These are phyloP conservation scores for Drosophila punjabiensis DNA, from an alignment of 1,140 invertebrate species.

Conservation along the genomic window DNA sequence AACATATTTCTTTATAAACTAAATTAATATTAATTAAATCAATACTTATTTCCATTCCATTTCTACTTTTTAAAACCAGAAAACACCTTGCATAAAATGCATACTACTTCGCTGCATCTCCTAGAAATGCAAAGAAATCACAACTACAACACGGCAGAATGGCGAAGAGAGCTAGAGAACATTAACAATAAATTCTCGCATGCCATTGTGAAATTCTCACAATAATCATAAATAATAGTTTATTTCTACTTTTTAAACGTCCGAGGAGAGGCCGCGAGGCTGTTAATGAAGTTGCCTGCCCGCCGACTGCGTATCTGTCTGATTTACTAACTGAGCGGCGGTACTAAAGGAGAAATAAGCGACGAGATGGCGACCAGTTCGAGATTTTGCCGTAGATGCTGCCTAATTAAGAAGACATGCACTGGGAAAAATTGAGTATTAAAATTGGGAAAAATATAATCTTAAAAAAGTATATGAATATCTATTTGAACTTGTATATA, in stretches of 20 bases:
- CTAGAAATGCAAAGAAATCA: conserved; percentile 38
- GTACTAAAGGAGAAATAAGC: conserved; percentile 71
- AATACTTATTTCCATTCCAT: too few relatives aligned
- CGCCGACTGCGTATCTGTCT: conserved; percentile 43
- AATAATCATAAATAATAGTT: conserved; percentile 84
- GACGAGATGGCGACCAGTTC: conserved; percentile 33
- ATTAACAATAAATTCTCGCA: conserved; percentile 84
- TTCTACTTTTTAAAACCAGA: neutral
- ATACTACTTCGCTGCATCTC: conserved; percentile 27
- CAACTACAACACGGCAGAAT: neutral
- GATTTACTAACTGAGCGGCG: conserved; percentile 57
- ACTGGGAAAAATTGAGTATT: neutral
- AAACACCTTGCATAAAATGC: conserved; percentile 11
- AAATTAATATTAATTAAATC: too few relatives aligned
- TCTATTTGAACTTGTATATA: neutral
- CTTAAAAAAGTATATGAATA: neutral
- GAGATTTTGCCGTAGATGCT: conserved; percentile 25
- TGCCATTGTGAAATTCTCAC: conserved; percentile 84
- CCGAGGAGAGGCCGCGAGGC: conserved; percentile 38
- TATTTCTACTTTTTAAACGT: conserved; percentile 80
- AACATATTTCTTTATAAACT: too few relatives aligned
- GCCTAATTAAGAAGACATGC: conserved; percentile 76
- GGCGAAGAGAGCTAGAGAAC: conserved; percentile 37
- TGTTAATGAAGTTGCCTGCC: conserved; percentile 75
- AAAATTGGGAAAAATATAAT: neutral